These are phyloP conservation scores for Melitaea athalia DNA, from an alignment of 2,888 invertebrate genomes.

Conservation along the genomic window DNA sequence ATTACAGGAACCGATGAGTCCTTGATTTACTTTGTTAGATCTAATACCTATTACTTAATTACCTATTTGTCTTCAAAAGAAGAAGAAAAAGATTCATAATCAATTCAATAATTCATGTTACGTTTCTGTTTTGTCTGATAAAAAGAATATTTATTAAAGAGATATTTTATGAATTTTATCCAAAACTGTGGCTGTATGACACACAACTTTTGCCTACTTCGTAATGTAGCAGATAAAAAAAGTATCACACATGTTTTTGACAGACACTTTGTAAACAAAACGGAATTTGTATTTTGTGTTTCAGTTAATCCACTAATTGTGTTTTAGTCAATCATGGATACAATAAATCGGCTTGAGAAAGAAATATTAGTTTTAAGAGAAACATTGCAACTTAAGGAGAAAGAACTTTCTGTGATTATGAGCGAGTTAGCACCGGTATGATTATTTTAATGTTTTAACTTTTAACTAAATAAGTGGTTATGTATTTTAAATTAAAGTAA, in stretches of 20 bases:
- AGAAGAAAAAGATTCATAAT: no score
- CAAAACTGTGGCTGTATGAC: not conserved
- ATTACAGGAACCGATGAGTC: no score
- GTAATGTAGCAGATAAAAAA: not conserved
- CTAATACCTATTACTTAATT: no score
- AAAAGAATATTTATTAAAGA: no score
- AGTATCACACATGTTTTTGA: not conserved
- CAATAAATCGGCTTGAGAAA: conserved; percentile 57
- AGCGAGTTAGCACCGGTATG: conserved; percentile 60
- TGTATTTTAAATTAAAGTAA: not conserved
- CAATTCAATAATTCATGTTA: no score
- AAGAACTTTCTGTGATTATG: conserved; percentile 68
- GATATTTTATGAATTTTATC: no score
- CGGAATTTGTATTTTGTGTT: not conserved
- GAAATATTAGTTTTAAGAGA: conserved; percentile 77
- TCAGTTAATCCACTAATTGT: not conserved
- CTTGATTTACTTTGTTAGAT: no score
- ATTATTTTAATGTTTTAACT: conserved; percentile 13
- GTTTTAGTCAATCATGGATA: conserved; percentile 52
- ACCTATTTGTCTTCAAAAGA: no score
- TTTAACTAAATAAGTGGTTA: not conserved
- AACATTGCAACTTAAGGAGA: conserved; percentile 74
- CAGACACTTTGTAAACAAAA: conserved; percentile 4
- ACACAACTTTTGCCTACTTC: not conserved
- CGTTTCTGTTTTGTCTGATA: no score